These are phyloP conservation scores for Eriocheir sinensis DNA, from an alignment of 1,140 invertebrate species.

Conservation along the genomic window DNA sequence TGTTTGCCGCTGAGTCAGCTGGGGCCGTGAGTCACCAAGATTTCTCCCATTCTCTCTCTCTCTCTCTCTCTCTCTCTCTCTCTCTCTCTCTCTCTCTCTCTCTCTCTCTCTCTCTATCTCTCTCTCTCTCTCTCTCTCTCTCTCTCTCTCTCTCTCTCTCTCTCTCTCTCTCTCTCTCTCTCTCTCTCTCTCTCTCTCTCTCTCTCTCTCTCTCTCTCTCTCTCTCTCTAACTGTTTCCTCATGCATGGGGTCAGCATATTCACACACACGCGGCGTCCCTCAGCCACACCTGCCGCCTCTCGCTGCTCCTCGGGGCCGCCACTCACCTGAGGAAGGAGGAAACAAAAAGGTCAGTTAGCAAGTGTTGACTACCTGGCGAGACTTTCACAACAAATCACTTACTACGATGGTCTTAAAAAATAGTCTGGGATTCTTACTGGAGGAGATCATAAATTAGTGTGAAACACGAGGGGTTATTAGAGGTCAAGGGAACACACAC, in stretches of 20 bases:
- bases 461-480: not conserved
- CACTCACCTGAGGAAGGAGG: not conserved
- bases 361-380: too few relatives aligned
- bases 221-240: not conserved
- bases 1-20: not conserved
- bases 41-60: too few relatives aligned
- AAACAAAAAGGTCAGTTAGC: not conserved
- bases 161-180: not conserved
- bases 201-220: conserved; percentile 2
- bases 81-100: too few relatives aligned
- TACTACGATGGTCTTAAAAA: too few relatives aligned
- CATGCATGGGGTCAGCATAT: not conserved
- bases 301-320: not conserved
- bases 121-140: too few relatives aligned
- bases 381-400: too few relatives aligned
- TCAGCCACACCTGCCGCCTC: not conserved
- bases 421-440: too few relatives aligned
- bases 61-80: too few relatives aligned
- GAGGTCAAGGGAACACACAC: not conserved
- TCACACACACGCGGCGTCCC: not conserved
- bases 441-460: too few relatives aligned
- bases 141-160: too few relatives aligned
- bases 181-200: conserved; percentile 22
- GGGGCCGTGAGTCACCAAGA: not conserved
- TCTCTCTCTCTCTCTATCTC: too few relatives aligned